Base-by-base conservation (phyloP, 2,113 vertebrate species). In the Hypomesus transpacificus region DNA sequence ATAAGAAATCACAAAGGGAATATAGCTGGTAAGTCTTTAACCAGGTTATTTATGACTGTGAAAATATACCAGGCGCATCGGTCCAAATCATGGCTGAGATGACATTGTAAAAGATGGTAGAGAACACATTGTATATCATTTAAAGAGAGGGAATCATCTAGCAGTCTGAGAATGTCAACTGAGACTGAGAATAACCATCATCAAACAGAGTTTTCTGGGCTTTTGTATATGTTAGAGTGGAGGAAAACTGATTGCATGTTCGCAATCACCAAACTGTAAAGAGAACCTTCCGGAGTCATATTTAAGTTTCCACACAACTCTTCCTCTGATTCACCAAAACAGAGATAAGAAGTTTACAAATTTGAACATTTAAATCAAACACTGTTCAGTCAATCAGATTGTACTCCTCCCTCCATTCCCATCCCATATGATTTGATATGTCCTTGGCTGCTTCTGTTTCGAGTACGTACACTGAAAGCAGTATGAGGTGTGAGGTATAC, bases 231-330 rank as follows among this genome's bases (percentile, higher is more conserved):
- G 77, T 63, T 65, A 78, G 71, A 46, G 52, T 61, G 56, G 64
- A 75, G 75, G 70, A 74, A 75, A 89, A 91, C 69, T 67, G 81
- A 91, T 90, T 60, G 53, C 56, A 72, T 4, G 2, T 54, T 74
- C 63, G 65, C 57, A 72, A 69, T 86, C 71, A 69, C 71, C 17
- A 50, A 84, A 13, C 60, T 28, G 78, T 58, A 69, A 84, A 84
- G 89, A 82, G 77, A 68, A 58, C 80, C 73, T 79, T 78, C 76
- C 75, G 84, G 88, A 34, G 71, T 79, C 17, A 73, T 70, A 69
- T 61, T 75, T 70, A 68, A 68, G 80, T 78, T 72, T 82, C 76
- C 82, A 78, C 75, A 75, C 72, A 81, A 64, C 80, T 34, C 51
- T 64, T 71, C 58, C 70, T 70, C 84, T 76, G 39, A 60, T 73